Evolutionary conservation across 1,140 invertebrate species (phyloP), one percentile per base, ranked within the genome.

Genomic region (Drosophila orosa): DNA sequence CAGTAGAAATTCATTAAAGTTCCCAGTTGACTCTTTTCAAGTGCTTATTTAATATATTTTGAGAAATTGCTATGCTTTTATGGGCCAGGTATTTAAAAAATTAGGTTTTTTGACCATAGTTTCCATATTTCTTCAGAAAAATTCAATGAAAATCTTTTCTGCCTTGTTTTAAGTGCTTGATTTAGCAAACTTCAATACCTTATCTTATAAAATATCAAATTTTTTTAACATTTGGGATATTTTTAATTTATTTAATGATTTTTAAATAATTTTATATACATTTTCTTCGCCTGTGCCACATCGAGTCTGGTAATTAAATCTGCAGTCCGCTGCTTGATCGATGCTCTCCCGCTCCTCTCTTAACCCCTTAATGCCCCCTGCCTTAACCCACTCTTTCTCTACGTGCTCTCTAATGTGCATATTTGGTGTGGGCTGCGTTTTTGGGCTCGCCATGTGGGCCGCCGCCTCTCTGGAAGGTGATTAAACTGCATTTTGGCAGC

Each of bases 401-500:
- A 25, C 63, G 42, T 67, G 75, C 54, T 78, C 71, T 74, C 71
- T 74, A 74, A 74, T 74, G 71, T 74, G 71, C 69, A 74, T 74
- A 45, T 78, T 83, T 79, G 80, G 80, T 78, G 80, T 83, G 80
- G 80, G 80, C 80, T 52, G 45, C 61, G 59, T 50, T 73, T 60
- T 60, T 55, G 42, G 63, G 44, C 44, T 60, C 55, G 59, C 78
- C 80, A 84, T 80, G 69, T 84, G 81, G 81, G 67, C 73, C 29
- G 75, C 35, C 52, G 75, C 35, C 52, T 57, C 37, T 84, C 77
- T 74, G 62, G 68, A 86, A 86, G 78, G 82, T 85, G 82, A 86
- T 85, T 85, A 78, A 85, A 85, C 82, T 85, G 78, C 71, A 86
- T 81, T 86, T 85, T 85, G 74, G 74, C 79, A 79, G 67, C 67